These are phyloP conservation scores for Sycophaga agraensis DNA, from an alignment of 1,140 invertebrate genomes.

Conservation along the genomic window DNA sequence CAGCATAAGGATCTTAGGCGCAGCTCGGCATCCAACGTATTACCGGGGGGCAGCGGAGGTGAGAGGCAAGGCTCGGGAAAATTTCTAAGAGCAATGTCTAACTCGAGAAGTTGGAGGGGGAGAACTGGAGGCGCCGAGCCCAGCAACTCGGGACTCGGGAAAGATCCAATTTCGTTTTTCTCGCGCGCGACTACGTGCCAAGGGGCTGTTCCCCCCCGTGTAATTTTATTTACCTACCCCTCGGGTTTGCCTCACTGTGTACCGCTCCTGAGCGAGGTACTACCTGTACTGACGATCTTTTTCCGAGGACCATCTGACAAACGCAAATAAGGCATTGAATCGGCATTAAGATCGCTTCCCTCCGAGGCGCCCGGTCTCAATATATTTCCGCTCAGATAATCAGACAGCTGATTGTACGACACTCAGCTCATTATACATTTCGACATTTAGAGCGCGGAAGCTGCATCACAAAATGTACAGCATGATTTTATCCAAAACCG, in stretches of 20 bases:
- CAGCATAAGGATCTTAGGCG: conserved; percentile 16
- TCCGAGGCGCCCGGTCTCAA: too few species aligned
- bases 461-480: too few species aligned
- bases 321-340: conserved; percentile 12
- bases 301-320: neutral
- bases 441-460: too few species aligned
- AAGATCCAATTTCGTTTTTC: conserved; percentile 27
- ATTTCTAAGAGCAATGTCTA: conserved; percentile 27
- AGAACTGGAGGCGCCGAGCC: too few species aligned
- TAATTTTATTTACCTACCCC: conserved; percentile 28
- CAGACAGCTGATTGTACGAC: too few species aligned
- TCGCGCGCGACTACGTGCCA: conserved; percentile 14
- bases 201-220: conserved; percentile 6
- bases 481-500: too few species aligned
- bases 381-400: too few species aligned
- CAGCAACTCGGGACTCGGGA: neutral
- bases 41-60: neutral
- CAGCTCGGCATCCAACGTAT: neutral
- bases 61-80: conserved; percentile 11
- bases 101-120: too few species aligned
- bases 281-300: too few species aligned
- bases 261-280: too few species aligned
- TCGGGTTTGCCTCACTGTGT: conserved; percentile 4
- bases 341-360: conserved; percentile 8
- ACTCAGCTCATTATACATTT: too few species aligned